Conservation (phyloP, 1,140 invertebrate species). For the Meloidogyne exigua region DNA sequence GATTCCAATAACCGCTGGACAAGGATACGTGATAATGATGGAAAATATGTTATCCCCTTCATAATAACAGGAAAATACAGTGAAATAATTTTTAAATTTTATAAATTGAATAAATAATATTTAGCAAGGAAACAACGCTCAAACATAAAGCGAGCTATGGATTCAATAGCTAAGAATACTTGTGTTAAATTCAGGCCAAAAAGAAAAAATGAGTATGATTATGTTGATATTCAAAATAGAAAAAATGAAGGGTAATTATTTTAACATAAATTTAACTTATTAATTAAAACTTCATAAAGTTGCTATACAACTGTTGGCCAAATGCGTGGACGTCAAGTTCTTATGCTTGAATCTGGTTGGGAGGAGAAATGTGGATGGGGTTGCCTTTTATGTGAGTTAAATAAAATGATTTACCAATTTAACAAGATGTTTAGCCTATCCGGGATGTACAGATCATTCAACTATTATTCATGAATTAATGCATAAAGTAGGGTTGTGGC, state of each 20-base stretch:
- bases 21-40: slow-evolving; percentile 6
- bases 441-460: slow-evolving; percentile 43
- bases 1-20: slow-evolving; percentile 28
- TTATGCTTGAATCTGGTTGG: slow-evolving; percentile 37
- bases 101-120: not conserved
- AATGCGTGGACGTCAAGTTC: slow-evolving; percentile 31
- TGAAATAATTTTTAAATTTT: not conserved
- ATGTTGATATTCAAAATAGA: slow-evolving; percentile 36
- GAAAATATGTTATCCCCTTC: slow-evolving; percentile 37
- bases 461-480: slow-evolving; percentile 45
- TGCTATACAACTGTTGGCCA: slow-evolving; percentile 41
- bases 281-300: slow-evolving; percentile 3
- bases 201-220: slow-evolving; percentile 25
- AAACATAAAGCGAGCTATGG: slow-evolving; percentile 29
- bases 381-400: slow-evolving; percentile 4
- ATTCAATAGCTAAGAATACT: slow-evolving; percentile 23
- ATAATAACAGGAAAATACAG: slow-evolving; percentile 33
- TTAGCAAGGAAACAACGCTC: slow-evolving; percentile 21
- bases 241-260: slow-evolving; percentile 27
- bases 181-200: slow-evolving; percentile 30
- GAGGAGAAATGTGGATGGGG: slow-evolving; percentile 19
- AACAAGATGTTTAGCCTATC: slow-evolving; percentile 4
- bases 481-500: slow-evolving; percentile 40
- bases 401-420: not conserved
- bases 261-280: not conserved